These are phyloP conservation scores for Gracilinanus agilis DNA, from an alignment of 2,113 vertebrate genomes.

Conservation along the genomic window DNA sequence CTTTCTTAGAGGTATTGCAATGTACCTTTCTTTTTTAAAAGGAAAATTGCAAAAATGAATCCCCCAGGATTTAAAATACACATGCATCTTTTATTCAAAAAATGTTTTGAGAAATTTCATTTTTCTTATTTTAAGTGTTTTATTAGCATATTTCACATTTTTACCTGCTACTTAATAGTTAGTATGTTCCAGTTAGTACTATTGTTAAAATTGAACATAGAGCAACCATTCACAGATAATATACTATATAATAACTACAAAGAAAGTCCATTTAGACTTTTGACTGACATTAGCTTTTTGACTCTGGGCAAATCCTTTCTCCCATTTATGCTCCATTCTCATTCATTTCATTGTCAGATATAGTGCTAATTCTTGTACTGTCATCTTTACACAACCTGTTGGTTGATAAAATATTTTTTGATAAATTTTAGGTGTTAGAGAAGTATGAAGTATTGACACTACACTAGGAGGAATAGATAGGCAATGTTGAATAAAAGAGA, in stretches of 20 bases:
- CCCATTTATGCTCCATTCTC: neutral
- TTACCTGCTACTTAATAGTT: conserved; percentile 31
- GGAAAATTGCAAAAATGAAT: conserved; percentile 50
- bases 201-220: conserved; percentile 48
- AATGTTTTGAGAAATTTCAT: neutral
- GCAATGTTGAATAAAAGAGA: neutral
- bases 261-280: neutral
- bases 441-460: neutral
- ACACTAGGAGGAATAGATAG: too few relatives aligned
- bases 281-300: neutral
- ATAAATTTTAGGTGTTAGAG: neutral
- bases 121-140: conserved; percentile 25
- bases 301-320: neutral
- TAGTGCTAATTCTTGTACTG: neutral
- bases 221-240: neutral
- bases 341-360: neutral
- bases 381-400: neutral
- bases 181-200: conserved; percentile 38
- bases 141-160: conserved; percentile 47
- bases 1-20: conserved; percentile 56
- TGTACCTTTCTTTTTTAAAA: conserved; percentile 15
- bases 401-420: neutral
- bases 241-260: neutral
- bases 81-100: neutral
- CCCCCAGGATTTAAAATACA: conserved; percentile 24